Conservation (phyloP, 2,888 invertebrate species). For the Crocallis elinguaria region DNA sequence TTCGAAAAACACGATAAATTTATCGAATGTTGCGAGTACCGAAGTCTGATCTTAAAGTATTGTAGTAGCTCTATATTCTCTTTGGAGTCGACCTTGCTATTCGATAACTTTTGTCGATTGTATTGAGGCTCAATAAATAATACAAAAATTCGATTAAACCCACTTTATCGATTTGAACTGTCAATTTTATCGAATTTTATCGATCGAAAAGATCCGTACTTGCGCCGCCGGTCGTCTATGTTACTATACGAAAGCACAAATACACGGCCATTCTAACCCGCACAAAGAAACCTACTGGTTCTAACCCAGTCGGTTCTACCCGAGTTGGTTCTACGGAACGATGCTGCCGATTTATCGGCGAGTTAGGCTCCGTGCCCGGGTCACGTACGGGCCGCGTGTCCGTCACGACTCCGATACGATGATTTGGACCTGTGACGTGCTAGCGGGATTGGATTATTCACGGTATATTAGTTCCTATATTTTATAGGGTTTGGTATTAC, state of each 20-base stretch:
- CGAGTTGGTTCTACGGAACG: slow-evolving; percentile 49
- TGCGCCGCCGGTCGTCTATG: no score
- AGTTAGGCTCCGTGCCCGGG: slow-evolving; percentile 67
- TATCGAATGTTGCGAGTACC: no score
- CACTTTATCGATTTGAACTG: no score
- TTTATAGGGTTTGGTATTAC: slow-evolving; percentile 32
- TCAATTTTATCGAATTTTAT: no score
- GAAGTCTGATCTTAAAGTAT: no score
- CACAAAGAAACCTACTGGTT: not conserved
- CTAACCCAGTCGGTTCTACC: slow-evolving; percentile 29
- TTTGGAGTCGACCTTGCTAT: no score
- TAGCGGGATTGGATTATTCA: slow-evolving; percentile 38
- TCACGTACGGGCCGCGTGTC: slow-evolving; percentile 76
- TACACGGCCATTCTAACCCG: slow-evolving; percentile 2
- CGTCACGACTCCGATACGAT: slow-evolving; percentile 75
- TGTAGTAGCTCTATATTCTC: no score
- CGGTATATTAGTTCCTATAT: slow-evolving; percentile 40
- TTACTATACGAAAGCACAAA: not conserved
- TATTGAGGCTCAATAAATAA: no score
- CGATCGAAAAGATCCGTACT: no score
- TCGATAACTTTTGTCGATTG: no score
- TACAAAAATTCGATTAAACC: no score
- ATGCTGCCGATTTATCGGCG: slow-evolving; percentile 71
- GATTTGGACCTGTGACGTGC: slow-evolving; percentile 77
- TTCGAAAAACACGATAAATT: no score